phyloP scores from a whole-genome alignment of 2,888 invertebrate species.

The Tetramorium bicarinatum region DNA sequence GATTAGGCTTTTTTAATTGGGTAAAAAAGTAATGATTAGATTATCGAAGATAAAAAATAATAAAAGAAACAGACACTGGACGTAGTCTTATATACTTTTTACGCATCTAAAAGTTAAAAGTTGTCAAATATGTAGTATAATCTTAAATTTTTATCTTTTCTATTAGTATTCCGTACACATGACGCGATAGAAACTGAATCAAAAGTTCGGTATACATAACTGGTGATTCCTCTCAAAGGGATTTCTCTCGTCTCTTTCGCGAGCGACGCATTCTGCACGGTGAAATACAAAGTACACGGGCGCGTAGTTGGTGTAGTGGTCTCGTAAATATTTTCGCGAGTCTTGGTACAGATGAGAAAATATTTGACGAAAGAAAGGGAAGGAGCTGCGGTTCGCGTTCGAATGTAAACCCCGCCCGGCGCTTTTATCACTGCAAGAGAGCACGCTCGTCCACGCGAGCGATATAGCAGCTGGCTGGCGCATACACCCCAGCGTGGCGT shows the following conservation, averaged over 20 bases:
- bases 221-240: not conserved
- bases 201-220: not conserved
- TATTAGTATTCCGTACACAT: not conserved
- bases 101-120: not conserved
- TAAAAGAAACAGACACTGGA: not conserved
- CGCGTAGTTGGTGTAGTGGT: not conserved
- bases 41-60: not conserved
- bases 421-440: conserved; percentile 33
- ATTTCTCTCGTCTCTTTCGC: conserved; percentile 3
- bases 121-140: not conserved
- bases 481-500: conserved; percentile 61
- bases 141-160: not conserved
- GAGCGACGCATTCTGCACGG: conserved; percentile 1
- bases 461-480: conserved; percentile 14
- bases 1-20: not conserved
- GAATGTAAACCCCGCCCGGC: conserved; percentile 3
- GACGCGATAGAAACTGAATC: not conserved
- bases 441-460: conserved; percentile 10
- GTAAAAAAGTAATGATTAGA: not conserved
- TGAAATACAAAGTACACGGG: conserved; percentile 2
- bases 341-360: not conserved
- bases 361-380: conserved; percentile 41
- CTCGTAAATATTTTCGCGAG: conserved; percentile 37
- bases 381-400: not conserved
- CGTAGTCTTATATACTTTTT: not conserved